These are phyloP conservation scores for Eremophila alpestris DNA, from an alignment of 2,797 vertebrate genomes.

Conservation along the genomic window DNA sequence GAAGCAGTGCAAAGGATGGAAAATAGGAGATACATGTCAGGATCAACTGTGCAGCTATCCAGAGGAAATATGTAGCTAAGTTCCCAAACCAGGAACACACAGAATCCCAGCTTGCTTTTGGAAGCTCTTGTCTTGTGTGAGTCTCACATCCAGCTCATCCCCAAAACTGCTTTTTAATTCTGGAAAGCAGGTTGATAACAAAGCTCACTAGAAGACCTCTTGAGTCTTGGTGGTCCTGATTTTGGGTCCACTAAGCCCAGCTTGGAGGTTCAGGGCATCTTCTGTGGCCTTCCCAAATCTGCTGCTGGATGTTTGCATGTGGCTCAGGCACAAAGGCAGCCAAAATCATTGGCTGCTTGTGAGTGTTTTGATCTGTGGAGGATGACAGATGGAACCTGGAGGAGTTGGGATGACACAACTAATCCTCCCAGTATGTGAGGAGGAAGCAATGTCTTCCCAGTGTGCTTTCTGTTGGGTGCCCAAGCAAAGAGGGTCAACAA, in stretches of 20 bases:
- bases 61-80: background rate
- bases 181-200: background rate
- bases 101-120: background rate
- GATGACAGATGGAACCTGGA: background rate
- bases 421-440: background rate
- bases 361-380: background rate
- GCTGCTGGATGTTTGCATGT: background rate
- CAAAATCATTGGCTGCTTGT: background rate
- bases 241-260: background rate
- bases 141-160: background rate
- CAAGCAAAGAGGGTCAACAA: background rate
- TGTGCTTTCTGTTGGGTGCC: background rate
- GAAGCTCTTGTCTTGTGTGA: background rate
- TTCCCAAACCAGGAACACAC: background rate
- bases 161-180: background rate
- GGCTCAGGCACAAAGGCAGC: background rate
- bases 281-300: background rate
- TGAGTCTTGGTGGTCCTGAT: background rate
- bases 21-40: background rate
- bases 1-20: background rate
- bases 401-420: background rate
- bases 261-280: background rate
- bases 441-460: background rate
- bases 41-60: background rate
- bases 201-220: background rate